Conservation (phyloP, 2,888 invertebrate genomes). For the Plemyria rubiginata region DNA sequence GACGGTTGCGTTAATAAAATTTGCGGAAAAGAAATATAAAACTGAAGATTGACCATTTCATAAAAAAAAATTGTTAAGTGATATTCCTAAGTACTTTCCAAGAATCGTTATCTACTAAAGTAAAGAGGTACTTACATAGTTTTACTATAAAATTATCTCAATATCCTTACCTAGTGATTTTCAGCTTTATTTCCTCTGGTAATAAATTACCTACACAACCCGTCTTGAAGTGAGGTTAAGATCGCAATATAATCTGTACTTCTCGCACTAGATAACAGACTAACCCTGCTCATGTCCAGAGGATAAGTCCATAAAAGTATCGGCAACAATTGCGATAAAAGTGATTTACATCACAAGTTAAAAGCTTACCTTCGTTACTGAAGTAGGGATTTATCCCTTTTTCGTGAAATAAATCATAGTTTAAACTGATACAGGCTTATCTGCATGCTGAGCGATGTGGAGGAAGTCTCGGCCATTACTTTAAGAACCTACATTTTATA, state of each 20-base stretch:
- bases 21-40: no score
- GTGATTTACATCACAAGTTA: slow-evolving; percentile 36
- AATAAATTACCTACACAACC: neutral
- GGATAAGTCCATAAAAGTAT: slow-evolving; percentile 29
- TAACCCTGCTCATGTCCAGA: slow-evolving; percentile 6
- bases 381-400: slow-evolving; percentile 24
- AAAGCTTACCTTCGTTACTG: slow-evolving; percentile 28
- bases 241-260: slow-evolving; percentile 2
- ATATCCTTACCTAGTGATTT: no score
- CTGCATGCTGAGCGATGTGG: neutral
- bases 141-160: no score
- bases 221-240: neutral
- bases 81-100: no score
- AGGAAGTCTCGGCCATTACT: neutral
- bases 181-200: no score
- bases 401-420: slow-evolving; percentile 19
- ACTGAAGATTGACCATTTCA: no score
- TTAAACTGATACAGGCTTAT: slow-evolving; percentile 12
- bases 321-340: slow-evolving; percentile 36
- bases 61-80: no score
- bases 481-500: slow-evolving; percentile 1
- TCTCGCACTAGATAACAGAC: slow-evolving; percentile 23
- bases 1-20: no score
- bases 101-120: no score
- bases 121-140: no score